phyloP scores from a whole-genome alignment of 1,140 invertebrate genomes.

The Dendrolimus punctatus region DNA sequence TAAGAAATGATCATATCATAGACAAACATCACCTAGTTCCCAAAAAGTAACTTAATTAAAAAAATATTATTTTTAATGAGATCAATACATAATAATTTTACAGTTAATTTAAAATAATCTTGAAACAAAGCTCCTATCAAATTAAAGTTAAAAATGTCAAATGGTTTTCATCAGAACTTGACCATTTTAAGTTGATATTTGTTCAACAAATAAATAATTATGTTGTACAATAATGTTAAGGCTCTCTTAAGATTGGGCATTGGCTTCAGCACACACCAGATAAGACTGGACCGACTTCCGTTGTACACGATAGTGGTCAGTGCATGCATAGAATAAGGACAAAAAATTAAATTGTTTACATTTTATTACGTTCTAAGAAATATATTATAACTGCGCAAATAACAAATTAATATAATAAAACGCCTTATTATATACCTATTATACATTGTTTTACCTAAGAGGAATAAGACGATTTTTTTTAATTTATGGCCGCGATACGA shows the following conservation, averaged over 20 bases:
- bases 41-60: no score
- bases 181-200: neutral
- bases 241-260: slow-evolving; percentile 5
- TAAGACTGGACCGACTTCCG: slow-evolving; percentile 49
- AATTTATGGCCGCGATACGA: no score
- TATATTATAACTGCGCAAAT: neutral
- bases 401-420: no score
- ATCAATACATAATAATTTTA: no score
- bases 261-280: slow-evolving; percentile 19
- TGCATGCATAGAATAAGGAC: slow-evolving; percentile 42
- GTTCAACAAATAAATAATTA: no score
- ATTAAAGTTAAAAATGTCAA: neutral
- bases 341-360: slow-evolving; percentile 23
- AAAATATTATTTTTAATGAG: no score
- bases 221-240: neutral
- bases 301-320: slow-evolving; percentile 30
- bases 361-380: slow-evolving; percentile 19
- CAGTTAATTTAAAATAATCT: neutral
- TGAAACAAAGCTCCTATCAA: slow-evolving; percentile 1
- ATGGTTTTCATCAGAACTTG: slow-evolving; percentile 12
- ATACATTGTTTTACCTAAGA: no score
- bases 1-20: no score
- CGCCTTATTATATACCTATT: no score
- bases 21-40: no score
- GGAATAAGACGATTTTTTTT: no score